A percentile compares a stretch with the other conserved stretches of the same genome.
Conservation (phyloP, 2,888 invertebrate genomes). For the Cyaniris semiargus region DNA sequence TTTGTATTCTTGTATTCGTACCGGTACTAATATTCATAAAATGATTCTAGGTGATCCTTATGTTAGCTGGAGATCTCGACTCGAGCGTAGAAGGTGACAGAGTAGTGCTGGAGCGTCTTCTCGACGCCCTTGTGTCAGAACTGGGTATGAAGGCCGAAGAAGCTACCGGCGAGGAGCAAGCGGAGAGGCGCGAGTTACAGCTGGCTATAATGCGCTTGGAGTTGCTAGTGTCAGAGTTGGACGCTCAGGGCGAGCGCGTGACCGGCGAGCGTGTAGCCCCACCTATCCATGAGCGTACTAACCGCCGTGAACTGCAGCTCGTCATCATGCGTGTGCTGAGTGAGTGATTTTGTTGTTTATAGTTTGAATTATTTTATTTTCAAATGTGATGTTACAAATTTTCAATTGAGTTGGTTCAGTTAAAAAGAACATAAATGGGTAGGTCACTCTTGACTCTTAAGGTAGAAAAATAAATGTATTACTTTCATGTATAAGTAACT, state of each 20-base stretch:
- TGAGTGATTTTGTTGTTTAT: slow-evolving; percentile 61
- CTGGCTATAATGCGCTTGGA: slow-evolving; percentile 91
- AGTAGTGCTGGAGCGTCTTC: slow-evolving; percentile 86
- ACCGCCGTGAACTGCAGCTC: slow-evolving; percentile 91
- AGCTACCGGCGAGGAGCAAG: slow-evolving; percentile 77
- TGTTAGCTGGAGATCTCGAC: slow-evolving; percentile 94
- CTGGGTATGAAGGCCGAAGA: slow-evolving; percentile 82
- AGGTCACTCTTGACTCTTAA: too few species aligned
- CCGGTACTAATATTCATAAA: not conserved
- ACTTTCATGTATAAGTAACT: too few species aligned
- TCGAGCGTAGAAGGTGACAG: slow-evolving; percentile 90
- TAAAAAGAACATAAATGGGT: too few species aligned
- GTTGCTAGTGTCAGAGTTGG: slow-evolving; percentile 86
- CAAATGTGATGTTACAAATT: too few species aligned
- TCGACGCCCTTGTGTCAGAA: slow-evolving; percentile 86
- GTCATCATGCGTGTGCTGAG: slow-evolving; percentile 93
- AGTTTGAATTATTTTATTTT: not conserved
- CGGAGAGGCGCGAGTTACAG: slow-evolving; percentile 89
- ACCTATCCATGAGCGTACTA: slow-evolving; percentile 83
- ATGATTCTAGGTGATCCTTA: slow-evolving; percentile 84
- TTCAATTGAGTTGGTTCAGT: too few species aligned
- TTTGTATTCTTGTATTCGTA: too few species aligned
- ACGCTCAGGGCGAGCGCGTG: slow-evolving; percentile 70
- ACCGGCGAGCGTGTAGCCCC: slow-evolving; percentile 60
- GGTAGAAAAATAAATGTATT: too few species aligned